A percentile compares a stretch with the other conserved stretches of the same genome.
Evolutionary conservation across 2,797 vertebrate genomes (phyloP).

Genomic region (Acrossocheilus fasciatus): DNA sequence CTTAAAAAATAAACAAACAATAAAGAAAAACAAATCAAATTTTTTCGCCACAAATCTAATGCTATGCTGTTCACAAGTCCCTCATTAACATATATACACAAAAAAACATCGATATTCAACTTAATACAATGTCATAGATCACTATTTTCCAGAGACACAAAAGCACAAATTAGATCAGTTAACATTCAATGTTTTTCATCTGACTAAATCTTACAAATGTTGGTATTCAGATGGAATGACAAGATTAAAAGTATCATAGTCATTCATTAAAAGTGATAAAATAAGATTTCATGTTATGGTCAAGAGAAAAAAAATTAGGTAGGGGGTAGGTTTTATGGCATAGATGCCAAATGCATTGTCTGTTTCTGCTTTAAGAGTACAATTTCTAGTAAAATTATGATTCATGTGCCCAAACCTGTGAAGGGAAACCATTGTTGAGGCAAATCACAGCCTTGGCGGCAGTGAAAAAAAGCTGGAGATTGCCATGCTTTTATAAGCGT

Average conservation of each 20-base stretch:
- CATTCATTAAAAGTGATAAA: too few species aligned
- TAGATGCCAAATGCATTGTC: slow-evolving; percentile 12
- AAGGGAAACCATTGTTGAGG: not conserved
- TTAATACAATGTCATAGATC: not conserved
- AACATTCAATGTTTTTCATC: not conserved
- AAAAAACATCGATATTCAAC: not conserved
- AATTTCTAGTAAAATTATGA: not conserved
- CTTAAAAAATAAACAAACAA: too few species aligned
- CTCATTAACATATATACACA: not conserved
- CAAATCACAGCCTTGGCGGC: not conserved
- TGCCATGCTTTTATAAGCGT: slow-evolving; percentile 34
- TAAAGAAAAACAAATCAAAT: too few species aligned
- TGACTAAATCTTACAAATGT: not conserved
- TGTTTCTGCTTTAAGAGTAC: not conserved
- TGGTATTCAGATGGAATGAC: not conserved
- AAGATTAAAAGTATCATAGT: too few species aligned
- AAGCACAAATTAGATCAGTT: not conserved
- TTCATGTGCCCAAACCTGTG: not conserved
- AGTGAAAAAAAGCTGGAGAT: slow-evolving; percentile 15
- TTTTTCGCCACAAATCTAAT: too few species aligned
- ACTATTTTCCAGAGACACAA: not conserved
- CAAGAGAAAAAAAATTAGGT: too few species aligned
- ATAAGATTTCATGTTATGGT: too few species aligned
- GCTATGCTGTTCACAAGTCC: too few species aligned
- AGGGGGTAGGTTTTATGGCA: not conserved